Base-by-base conservation (phyloP, 2,888 invertebrate genomes). In the Apodemia hepburni region DNA sequence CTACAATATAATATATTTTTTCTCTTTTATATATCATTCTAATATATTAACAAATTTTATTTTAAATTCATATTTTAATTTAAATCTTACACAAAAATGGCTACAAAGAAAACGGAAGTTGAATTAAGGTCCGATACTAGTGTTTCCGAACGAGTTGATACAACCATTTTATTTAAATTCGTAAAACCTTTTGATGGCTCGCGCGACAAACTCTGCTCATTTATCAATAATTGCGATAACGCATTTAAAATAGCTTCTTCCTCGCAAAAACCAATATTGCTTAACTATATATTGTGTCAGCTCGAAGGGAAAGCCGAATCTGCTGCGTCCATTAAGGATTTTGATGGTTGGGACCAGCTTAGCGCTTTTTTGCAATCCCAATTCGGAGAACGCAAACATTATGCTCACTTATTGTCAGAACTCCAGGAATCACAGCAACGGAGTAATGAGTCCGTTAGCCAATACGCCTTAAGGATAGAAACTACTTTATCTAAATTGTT, bases 171-270 rank as follows among this genome's bases (percentile, higher is more conserved):
- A 51, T 51, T 51, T 22, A 51, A 51, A 51, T 51, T 51, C 11
- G 22, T 51, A 17, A 33, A 33, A 7, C 33, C 33, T 2, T 33
- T 49, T 17, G 51, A 18, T 18, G 51, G 51, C 18, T 51, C 51
- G 3, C 18, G 22, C 4, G 18, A 51, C 11, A 22, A 51, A 51
- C 51, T 51, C 12, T 51, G 51, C 3, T 51, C 51, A 3, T 51
- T 51, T 4, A 51, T 11, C 3, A 18, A 51, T 51, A 51, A 51
- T 12, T 51, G 51, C 8, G 22, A 51, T 4, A 51, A 51, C 22
- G 51, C 51, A n/a, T 51, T 51, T 51, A 51, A 51, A 22, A 18
- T 51, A 4, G 51, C 51, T 9, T 51, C 51, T 18, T 11, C 51
- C 1, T 22, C 51, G 0, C 51, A 51, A 11, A 51, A 51, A 18